Evolutionary conservation across 2,113 vertebrate species (phyloP), one percentile per base, ranked within the genome.

Genomic region (Acrocephalus kingi): DNA sequence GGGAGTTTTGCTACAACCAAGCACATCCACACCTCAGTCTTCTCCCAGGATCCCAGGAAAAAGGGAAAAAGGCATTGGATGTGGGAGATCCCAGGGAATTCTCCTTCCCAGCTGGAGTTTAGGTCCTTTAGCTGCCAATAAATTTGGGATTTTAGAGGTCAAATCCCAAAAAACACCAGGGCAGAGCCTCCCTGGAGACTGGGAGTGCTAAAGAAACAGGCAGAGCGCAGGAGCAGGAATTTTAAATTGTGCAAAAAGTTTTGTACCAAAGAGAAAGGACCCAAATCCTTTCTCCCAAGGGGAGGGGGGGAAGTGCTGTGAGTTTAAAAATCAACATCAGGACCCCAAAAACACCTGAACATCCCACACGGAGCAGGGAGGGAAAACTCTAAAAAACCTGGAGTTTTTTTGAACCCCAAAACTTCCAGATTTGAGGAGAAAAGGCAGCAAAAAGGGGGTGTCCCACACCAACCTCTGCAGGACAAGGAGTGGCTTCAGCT

Each of bases 81-180:
- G 78, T 10, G 28, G 5, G 67, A 66, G 19, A 68, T 11, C 87
- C 84, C 37, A 37, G 81, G 63, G 78, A 96, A 95, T 51, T 87
- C 52, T 75, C 58, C 28, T 63, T 86, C 83, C 89, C 46, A 77
- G 46, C 41, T 66, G 3, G 46, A 64, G 81, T 35, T 55, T 11
- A 30, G 15, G 11, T 24, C 1, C 22, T 61, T 82, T 0, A 75
- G 89, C 1, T 31, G 5, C 13, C 45, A 6, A 1, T 2, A 2
- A 61, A 0, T 31, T 24, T 25, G 41, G 27, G 45, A 35, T 69
- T 80, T 80, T 35, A 18, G 49, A 68, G 43, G 61, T 10, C 43
- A 86, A 82, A 89, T 54, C 74, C 69, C 8, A 20, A 58, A 13
- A 24, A 52, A 7, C 13, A 3, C 7, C 37, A 2, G 15, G 68